Evolutionary conservation across 1,140 invertebrate genomes (phyloP).

Genomic region (Drosophila lacertosa): DNA sequence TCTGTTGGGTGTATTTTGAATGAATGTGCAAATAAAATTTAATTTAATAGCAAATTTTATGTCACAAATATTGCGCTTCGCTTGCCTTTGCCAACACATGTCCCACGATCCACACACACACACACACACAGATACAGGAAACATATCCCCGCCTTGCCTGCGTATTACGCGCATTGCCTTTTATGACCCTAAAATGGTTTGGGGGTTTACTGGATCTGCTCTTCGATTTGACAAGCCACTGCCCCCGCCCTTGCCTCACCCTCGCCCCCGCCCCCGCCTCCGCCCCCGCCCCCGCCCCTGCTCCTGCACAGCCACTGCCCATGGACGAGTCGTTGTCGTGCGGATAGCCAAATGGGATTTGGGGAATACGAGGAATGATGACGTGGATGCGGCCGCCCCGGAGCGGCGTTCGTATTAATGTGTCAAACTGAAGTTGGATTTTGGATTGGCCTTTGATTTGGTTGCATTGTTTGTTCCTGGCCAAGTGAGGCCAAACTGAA

Average conservation of each 20-base stretch:
- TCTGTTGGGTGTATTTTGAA: constrained; percentile 60
- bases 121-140: neutral
- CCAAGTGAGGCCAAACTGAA: constrained; percentile 10
- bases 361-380: constrained; percentile 58
- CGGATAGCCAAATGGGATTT: constrained; percentile 78
- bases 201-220: constrained; percentile 12
- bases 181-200: constrained; percentile 67
- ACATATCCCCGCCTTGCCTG: neutral
- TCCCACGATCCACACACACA: neutral
- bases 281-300: constrained; percentile 3
- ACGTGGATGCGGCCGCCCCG: neutral
- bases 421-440: constrained; percentile 60
- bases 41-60: constrained; percentile 76
- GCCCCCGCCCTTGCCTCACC: neutral
- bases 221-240: constrained; percentile 44
- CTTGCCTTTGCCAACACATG: constrained; percentile 25
- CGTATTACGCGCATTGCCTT: constrained; percentile 38
- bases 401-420: constrained; percentile 56
- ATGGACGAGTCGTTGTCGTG: constrained; percentile 14
- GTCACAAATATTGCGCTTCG: constrained; percentile 73
- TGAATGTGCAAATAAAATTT: constrained; percentile 81
- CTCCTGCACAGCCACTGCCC: neutral
- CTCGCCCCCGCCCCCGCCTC: neutral
- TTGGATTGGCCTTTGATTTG: constrained; percentile 63
- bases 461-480: constrained; percentile 30